Base-by-base conservation (phyloP, 2,888 invertebrate species). In the Galeruca laticollis region DNA sequence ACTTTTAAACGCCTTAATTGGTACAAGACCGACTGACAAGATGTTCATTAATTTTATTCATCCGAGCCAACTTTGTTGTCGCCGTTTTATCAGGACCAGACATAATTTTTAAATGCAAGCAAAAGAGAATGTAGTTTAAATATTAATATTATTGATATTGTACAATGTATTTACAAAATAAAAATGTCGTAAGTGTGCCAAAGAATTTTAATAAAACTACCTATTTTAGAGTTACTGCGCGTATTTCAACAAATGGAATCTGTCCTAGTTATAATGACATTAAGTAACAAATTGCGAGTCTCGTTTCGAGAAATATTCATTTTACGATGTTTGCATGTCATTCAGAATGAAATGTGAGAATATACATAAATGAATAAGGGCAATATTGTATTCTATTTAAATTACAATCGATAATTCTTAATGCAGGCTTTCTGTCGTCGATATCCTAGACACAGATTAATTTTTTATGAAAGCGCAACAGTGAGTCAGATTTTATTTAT, bases 1-100 rank as follows among this genome's bases (percentile, higher is more conserved):
- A 11, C 56, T 57, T 35, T 57, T 33, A 57, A 57, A 57, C 56
- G 31, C 56, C 9, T 57, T 57, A 57, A 57, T 57, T 57, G 35
- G 4, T 20, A n/a, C 43, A n/a, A 43, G 51, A 26, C 26, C 26
- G 0, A 26, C 26, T 57, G 35, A 33, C 35, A 35, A 57, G 56
- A 57, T 6, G 56, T 35, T 57, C 56, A 18, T 57, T 57, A 57
- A 35, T 57, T 35, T 54, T 54, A 54, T 54, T 54, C 33, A 54
- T 26, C n/a, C 54, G n/a, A 40, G 5, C 2, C 15, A 8, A 47
- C 56, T 18, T 31, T 13, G 26, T 54, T 31, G 54, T 54, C n/a
- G 54, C 15, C 54, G 31, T 26, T 26, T 52, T 52, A 26, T 21
- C 21, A 54, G 6, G 54, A 54, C 54, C 15, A 13, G 31, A 13